A percentile compares a stretch with the other conserved stretches of the same genome.
Conservation (phyloP, 1,140 invertebrate genomes). For the Colletes gigas region DNA sequence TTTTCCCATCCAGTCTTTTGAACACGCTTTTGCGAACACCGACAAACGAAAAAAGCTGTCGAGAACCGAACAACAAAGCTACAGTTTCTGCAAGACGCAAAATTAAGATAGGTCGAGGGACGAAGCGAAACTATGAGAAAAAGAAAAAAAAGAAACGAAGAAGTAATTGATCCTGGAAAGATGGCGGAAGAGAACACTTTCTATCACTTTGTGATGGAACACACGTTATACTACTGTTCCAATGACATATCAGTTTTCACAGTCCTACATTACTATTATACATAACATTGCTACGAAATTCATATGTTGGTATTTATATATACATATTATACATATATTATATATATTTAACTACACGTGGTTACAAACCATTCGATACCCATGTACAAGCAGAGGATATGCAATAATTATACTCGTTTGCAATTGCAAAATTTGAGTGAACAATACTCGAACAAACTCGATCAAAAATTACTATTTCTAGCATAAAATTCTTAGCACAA, state of each 20-base stretch:
- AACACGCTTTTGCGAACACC: neutral
- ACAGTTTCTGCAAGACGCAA: neutral
- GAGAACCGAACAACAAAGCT: neutral
- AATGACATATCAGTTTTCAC: constrained; percentile 72
- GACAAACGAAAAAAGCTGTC: no score
- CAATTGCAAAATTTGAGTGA: neutral
- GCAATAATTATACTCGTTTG: neutral
- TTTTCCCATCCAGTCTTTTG: neutral
- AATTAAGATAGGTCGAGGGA: constrained; percentile 49
- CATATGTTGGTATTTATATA: constrained; percentile 68
- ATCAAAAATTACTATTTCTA: no score
- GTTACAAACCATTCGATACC: constrained; percentile 38
- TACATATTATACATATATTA: constrained; percentile 55
- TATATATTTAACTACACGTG: constrained; percentile 63
- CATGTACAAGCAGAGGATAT: neutral
- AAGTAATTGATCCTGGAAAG: constrained; percentile 16
- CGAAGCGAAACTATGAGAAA: constrained; percentile 31
- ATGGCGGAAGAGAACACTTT: constrained; percentile 48
- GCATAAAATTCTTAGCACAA: no score
- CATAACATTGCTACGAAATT: constrained; percentile 48
- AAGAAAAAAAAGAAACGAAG: neutral
- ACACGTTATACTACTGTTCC: constrained; percentile 66
- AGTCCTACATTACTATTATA: constrained; percentile 55
- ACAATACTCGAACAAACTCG: neutral
- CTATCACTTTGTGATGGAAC: constrained; percentile 74